Conservation (phyloP, 2,888 invertebrate genomes). For the Drosophila vallismaia region DNA sequence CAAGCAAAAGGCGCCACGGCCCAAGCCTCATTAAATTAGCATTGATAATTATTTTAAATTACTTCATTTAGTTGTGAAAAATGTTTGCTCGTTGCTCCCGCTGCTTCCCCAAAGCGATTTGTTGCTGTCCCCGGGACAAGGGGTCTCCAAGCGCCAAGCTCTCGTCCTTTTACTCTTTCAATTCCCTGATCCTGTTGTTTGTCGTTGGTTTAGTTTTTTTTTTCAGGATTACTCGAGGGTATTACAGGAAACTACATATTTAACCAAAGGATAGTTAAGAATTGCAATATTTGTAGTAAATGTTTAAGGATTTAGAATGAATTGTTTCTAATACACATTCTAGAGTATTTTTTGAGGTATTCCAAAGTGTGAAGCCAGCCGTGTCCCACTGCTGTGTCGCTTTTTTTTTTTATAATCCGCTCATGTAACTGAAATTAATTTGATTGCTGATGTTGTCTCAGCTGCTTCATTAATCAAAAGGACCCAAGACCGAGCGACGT, state of each 20-base stretch:
- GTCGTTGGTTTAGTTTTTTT: conserved; percentile 10
- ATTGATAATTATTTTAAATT: conserved; percentile 79
- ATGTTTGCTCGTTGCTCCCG: conserved; percentile 54
- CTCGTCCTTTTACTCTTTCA: background rate
- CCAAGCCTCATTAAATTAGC: conserved; percentile 70
- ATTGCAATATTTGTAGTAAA: background rate
- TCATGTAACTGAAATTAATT: conserved; percentile 77
- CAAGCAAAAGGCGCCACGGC: conserved; percentile 34
- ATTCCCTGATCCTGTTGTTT: background rate
- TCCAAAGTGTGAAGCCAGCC: background rate
- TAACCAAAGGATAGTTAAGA: background rate
- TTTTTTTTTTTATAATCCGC: conserved; percentile 62
- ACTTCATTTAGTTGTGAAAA: conserved; percentile 74
- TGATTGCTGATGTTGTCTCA: conserved; percentile 79
- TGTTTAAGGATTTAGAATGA: background rate
- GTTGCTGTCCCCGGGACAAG: conserved; percentile 35
- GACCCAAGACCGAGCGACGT: conserved; percentile 9
- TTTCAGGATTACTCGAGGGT: conserved; percentile 1
- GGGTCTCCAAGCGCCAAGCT: background rate
- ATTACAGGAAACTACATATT: background rate
- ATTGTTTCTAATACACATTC: background rate
- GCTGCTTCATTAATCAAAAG: conserved; percentile 78
- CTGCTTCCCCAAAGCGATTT: conserved; percentile 58
- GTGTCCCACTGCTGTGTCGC: background rate
- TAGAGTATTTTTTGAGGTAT: background rate